Base-by-base conservation (phyloP, 2,113 vertebrate species). In the Formicarius rufipectus region DNA sequence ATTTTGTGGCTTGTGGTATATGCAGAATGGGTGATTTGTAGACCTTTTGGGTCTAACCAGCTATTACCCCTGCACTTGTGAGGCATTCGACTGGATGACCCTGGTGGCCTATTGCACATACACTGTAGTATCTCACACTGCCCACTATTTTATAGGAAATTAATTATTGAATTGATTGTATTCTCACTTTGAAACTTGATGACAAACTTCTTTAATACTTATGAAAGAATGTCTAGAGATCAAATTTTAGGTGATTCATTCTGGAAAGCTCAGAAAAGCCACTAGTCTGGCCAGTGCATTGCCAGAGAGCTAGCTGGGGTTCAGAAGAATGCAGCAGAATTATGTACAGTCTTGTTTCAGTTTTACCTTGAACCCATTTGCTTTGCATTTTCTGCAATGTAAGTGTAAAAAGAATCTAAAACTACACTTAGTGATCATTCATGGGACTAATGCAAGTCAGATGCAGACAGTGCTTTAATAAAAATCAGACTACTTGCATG, bases 1-100 rank as follows among this genome's bases (percentile, higher is more conserved):
- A 25, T 92, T 96, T 90, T 93, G 88, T 94, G 88, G 95, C 63
- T 67, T 93, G 94, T 80, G 88, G 88, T 59, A 50, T 18, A 42
- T 17, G 50, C 79, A 77, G n/a, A 83, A 86, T 49, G 50, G n/a
- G 25, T 45, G 88, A 90, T 88, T 55, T 86, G 55, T 64, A 76
- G 67, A 69, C 37, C 67, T 90, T 76, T 71, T 58, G 79, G 63
- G 59, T 80, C 55, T 88, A 88, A 88, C 63, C 73, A 63, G 45
- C 24, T 82, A 74, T 92, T 84, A 74, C 40, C 31, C 59, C 50
- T 28, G 28, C 39, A 37, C 39, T 88, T 45, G 25, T 39, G 71
- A 90, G 53, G 20, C 59, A 53, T 3, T 37, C 44, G 9, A 30
- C 40, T 80, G 62, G 63, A 73, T 77, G 49, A 66, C n/a, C 50